phyloP scores from a whole-genome alignment of 2,888 invertebrate genomes.

The Pimpla rufipes region DNA sequence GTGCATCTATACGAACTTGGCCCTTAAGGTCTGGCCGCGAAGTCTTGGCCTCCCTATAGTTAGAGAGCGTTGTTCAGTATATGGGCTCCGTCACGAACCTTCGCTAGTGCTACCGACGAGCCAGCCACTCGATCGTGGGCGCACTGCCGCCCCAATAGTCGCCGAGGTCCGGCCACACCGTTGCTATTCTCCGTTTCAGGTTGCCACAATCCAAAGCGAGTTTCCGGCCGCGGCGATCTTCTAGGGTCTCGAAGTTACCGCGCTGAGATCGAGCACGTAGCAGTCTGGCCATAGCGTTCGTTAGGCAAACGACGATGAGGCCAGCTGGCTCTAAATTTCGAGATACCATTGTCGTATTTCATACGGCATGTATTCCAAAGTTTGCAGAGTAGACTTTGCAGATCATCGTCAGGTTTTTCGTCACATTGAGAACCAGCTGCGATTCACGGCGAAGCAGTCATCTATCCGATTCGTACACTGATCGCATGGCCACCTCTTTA shows the following conservation, averaged over 20 bases:
- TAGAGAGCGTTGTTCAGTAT: background rate
- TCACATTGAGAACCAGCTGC: too few species aligned
- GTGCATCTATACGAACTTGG: conserved; percentile 51
- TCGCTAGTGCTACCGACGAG: conserved; percentile 27
- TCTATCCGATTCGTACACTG: too few species aligned
- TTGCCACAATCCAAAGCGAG: conserved; percentile 33
- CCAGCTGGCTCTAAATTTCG: background rate
- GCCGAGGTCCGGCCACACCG: conserved; percentile 19
- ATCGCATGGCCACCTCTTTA: too few species aligned
- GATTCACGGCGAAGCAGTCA: too few species aligned
- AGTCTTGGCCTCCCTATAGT: conserved; percentile 44
- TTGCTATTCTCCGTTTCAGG: conserved; percentile 29
- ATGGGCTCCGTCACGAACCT: conserved; percentile 33
- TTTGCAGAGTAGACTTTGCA: background rate
- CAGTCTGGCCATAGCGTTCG: conserved; percentile 31
- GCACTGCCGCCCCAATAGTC: conserved; percentile 6
- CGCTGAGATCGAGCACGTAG: conserved; percentile 35
- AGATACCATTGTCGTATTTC: background rate
- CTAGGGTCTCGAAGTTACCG: conserved; percentile 40
- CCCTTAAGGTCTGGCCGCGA: conserved; percentile 32
- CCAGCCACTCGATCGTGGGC: conserved; percentile 42
- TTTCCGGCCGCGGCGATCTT: conserved; percentile 36
- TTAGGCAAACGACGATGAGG: conserved; percentile 40
- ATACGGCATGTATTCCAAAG: background rate
- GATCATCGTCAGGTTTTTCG: too few species aligned